phyloP scores from a whole-genome alignment of 2,888 invertebrate species.

The Trachelus iudaicus region DNA sequence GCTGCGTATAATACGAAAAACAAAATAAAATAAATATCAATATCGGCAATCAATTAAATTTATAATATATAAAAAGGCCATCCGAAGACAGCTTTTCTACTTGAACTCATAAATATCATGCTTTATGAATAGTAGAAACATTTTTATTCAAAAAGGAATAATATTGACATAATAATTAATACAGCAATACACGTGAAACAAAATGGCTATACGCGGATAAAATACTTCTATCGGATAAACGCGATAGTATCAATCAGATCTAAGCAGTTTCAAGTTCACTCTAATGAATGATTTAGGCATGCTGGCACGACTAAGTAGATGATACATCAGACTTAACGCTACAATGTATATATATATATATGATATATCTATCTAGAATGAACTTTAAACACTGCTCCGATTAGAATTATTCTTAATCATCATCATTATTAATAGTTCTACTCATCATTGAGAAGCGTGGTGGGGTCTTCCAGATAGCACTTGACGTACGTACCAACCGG shows the following conservation, averaged over 20 bases:
- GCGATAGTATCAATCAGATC: background rate
- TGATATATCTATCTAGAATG: background rate
- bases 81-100: background rate
- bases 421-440: conserved; percentile 16
- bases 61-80: background rate
- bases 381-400: background rate
- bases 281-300: background rate
- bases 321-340: background rate
- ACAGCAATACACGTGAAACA: background rate
- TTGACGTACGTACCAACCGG: conserved; percentile 77
- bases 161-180: background rate
- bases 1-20: background rate
- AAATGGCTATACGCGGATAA: background rate
- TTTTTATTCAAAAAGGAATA: background rate
- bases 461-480: conserved; percentile 80
- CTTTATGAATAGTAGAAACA: background rate
- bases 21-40: background rate
- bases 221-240: background rate
- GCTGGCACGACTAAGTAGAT: background rate
- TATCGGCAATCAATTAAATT: background rate
- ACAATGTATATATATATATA: background rate
- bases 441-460: conserved; percentile 72
- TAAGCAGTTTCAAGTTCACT: background rate
- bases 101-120: background rate
- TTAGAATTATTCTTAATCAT: background rate